Evolutionary conservation across 1,140 invertebrate genomes (phyloP), one percentile per base, ranked within the genome.

Genomic region (Apis dorsata): DNA sequence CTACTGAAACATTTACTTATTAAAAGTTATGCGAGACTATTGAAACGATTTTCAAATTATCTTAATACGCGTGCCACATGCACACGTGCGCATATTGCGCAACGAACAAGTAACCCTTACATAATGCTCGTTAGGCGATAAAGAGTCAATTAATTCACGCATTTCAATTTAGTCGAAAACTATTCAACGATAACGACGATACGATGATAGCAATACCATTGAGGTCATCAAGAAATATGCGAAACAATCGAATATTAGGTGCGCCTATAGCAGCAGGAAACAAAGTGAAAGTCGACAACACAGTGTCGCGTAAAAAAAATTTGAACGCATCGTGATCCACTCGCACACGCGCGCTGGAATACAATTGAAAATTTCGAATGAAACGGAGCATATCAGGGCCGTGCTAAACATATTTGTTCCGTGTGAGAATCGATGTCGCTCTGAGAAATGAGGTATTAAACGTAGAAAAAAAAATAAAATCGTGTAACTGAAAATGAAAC

Each of bases 201-300:
- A 15, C 44, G 34, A 55, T 17, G 44, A n/a, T 28, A 34, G 8
- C n/a, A 12, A 13, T 17, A n/a, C 5, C 44, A 24, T n/a, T 77
- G 73, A 53, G 74, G 63, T 73, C 66, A 80, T 68, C 74, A 73
- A 78, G 78, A 86, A 85, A 77, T 51, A 72, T 55, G 55, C 34
- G 53, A 55, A 77, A 87, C 86, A 86, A 87, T 87, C 72, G 86
- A 80, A 85, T 78, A 71, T 84, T 74, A 81, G 74, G 49, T 73
- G 63, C 63, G 75, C 74, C 84, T 76, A 44, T n/a, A 72, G 63
- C 87, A 65, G 69, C 87, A 88, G 87, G 83, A 85, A 83, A 88
- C 86, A 62, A 85, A 88, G 86, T 88, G 86, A 88, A 88, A 88
- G 86, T 88, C 62, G 60, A 53, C 69, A 57, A 51, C 69, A 81